Evolutionary conservation across 2,888 invertebrate species (phyloP), one percentile per base, ranked within the genome.

Genomic region (Tetropium fuscum): DNA sequence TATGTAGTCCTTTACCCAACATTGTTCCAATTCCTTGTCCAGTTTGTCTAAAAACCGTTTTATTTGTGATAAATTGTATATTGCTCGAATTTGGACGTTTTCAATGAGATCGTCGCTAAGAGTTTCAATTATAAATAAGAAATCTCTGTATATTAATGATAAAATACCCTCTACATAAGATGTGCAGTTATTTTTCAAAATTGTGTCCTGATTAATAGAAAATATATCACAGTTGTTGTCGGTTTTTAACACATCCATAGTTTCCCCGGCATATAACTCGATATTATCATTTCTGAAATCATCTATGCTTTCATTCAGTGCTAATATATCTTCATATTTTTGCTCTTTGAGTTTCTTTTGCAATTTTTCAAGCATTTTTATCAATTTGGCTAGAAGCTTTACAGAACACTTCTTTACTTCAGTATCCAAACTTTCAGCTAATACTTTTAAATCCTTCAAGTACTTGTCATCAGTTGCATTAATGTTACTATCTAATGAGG

Each of bases 151-250:
- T 15, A 76, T 68, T 34, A 79, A 54, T 20, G 68, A 56, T 15
- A 80, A 63, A 19, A 79, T 19, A 8, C 76, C 78, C 67, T 78
- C 75, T 18, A 80, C 25, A 48, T 80, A 80, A n/a, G n/a, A n/a
- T 4, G 64, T 61, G 30, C 43, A 58, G 8, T 44, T 57, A 11
- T 67, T 58, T 27, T 71, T 64, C 36, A 60, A 15, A 45, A 63
- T 34, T 2, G 57, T 49, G 4, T 57, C 44, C 13, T 64, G 58
- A 15, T 64, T 58, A 16, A 63, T 44, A 1, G 60, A 44, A 53
- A 64, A 73, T 36, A 70, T 56, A 41, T 68, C 53, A 22, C 55
- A 15, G 22, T 62, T 57, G 36, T 68, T 62, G 4, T 73, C 69
- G 36, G 69, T 60, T 30, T 54, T 64, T 6, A 80, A 65, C n/a